Conservation (phyloP, 2,797 vertebrate species). For the Gallinago solitaria region DNA sequence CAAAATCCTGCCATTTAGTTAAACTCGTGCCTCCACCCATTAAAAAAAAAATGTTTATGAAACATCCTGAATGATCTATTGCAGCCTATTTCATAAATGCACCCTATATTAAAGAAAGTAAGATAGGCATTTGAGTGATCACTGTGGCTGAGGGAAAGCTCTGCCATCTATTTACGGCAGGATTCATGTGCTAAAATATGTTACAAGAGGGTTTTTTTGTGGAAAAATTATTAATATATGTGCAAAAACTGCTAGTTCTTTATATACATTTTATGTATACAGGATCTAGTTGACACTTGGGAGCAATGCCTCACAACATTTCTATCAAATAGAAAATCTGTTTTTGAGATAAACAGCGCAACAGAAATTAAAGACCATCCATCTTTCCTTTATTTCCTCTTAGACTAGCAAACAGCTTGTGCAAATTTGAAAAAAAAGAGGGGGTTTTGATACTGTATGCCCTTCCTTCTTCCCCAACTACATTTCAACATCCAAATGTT, state of each 20-base stretch:
- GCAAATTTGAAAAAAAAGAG: background rate
- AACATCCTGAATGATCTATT: background rate
- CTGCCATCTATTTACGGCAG: background rate
- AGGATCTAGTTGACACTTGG: background rate
- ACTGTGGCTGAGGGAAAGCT: background rate
- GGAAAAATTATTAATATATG: background rate
- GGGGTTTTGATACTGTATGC: background rate
- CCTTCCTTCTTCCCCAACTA: background rate
- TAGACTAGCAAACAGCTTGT: background rate
- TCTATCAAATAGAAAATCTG: background rate
- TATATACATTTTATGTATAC: background rate
- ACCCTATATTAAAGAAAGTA: background rate
- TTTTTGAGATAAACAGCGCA: constrained; percentile 1
- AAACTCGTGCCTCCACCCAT: background rate
- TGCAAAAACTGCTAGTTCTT: background rate
- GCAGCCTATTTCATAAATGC: background rate
- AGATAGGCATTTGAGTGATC: background rate
- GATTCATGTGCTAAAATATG: background rate
- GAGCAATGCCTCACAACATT: background rate
- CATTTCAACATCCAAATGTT: background rate
- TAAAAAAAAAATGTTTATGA: background rate
- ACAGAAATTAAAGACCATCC: background rate
- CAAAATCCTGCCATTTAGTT: background rate
- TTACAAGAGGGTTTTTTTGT: background rate
- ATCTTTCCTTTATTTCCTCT: background rate